Evolutionary conservation across 2,797 vertebrate genomes (phyloP).

Genomic region (Pogonophryne albipinna): DNA sequence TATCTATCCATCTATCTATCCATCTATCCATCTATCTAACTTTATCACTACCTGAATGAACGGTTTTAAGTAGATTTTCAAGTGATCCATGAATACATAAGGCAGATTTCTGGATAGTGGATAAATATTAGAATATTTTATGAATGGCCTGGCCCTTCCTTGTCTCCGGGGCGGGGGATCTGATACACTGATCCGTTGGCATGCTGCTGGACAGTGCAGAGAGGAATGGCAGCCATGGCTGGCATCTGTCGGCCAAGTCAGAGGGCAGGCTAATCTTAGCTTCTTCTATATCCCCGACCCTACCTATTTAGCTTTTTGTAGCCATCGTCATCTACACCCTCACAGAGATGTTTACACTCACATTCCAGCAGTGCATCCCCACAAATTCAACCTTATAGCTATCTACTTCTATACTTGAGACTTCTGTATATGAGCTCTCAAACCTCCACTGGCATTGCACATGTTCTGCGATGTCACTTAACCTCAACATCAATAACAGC

Average conservation of each 20-base stretch:
- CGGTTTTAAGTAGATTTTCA: slow-evolving; percentile 13
- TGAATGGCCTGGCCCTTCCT: slow-evolving; percentile 48
- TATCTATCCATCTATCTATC: no score
- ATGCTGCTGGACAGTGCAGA: slow-evolving; percentile 57
- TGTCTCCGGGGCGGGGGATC: slow-evolving; percentile 36
- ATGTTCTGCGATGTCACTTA: slow-evolving; percentile 31
- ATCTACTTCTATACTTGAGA: slow-evolving; percentile 32
- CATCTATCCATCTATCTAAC: no score
- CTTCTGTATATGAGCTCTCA: slow-evolving; percentile 10
- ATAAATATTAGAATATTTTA: slow-evolving; percentile 40
- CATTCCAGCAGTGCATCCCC: slow-evolving; percentile 48
- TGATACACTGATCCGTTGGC: slow-evolving; percentile 56
- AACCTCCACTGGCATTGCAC: slow-evolving; percentile 6
- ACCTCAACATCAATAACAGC: slow-evolving; percentile 56
- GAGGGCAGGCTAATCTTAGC: slow-evolving; percentile 83
- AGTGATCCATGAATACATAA: not conserved
- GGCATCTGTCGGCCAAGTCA: slow-evolving; percentile 73
- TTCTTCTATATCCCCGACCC: slow-evolving; percentile 56
- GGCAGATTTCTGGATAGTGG: not conserved
- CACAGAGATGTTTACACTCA: slow-evolving; percentile 61
- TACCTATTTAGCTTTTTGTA: slow-evolving; percentile 57
- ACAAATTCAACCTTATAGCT: slow-evolving; percentile 32
- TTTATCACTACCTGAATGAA: not conserved
- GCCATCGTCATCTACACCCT: slow-evolving; percentile 50
- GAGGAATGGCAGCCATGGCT: slow-evolving; percentile 76